Evolutionary conservation across 1,140 invertebrate species (phyloP).

Genomic region (Drosophila insularis): DNA sequence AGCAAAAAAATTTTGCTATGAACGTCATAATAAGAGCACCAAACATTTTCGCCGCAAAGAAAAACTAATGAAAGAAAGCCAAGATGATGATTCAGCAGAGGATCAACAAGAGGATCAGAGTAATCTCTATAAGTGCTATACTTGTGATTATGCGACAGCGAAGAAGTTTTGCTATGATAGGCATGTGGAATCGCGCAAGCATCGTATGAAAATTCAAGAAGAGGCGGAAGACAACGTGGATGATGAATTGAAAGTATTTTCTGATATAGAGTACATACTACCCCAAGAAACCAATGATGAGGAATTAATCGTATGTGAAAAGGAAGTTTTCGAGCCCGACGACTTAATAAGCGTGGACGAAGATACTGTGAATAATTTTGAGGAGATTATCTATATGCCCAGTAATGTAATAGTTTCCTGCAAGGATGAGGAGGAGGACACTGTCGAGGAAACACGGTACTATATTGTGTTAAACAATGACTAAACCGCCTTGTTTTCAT

Average conservation of each 20-base stretch:
- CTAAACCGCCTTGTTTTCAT: not conserved
- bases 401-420: not conserved
- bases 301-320: slow-evolving; percentile 1
- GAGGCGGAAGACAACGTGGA: not conserved
- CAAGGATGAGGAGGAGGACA: not conserved
- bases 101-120: not conserved
- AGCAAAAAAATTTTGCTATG: slow-evolving; percentile 24
- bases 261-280: not conserved
- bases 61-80: not conserved
- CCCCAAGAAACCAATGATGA: not conserved
- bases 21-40: slow-evolving; percentile 24
- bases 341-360: slow-evolving; percentile 13
- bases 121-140: not conserved
- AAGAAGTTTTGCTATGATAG: not conserved
- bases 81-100: not conserved
- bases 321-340: not conserved
- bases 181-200: not conserved
- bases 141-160: not conserved
- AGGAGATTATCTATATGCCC: slow-evolving; percentile 32
- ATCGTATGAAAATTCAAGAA: not conserved
- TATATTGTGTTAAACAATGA: slow-evolving; percentile 23
- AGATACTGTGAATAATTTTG: not conserved
- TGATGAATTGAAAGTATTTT: not conserved
- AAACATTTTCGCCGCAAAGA: not conserved
- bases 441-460: slow-evolving; percentile 15